Base-by-base conservation (phyloP, 2,888 invertebrate species). In the Onthophagus sagittarius region DNA sequence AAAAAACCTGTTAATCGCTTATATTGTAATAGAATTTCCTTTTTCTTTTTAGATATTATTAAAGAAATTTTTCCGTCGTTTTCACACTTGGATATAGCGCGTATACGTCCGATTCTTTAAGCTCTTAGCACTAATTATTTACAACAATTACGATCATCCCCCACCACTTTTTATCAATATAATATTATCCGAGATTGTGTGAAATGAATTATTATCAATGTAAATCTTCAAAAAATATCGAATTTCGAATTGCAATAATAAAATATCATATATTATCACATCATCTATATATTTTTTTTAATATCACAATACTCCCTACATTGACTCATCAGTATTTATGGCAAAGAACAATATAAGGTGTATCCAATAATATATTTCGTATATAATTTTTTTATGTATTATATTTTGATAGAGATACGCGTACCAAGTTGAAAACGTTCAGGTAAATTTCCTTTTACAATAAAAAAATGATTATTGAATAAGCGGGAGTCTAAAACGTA, bases 11-110 rank as follows among this genome's bases (percentile, higher is more conserved):
- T 31, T 67, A 67, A 67, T 31, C 67, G 32, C 67, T 32, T 67
- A 67, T 11, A 53, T 31, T 67, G 32, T 23, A 23, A 67, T 7
- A 15, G 23, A 9, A 31, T 31, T 15, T 23, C 23, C 31, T 23
- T 67, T 67, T 67, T 15, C 11, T 67, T 67, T 67, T 15, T 67
- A 67, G 15, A 23, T 31, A 67, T 32, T 31, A 14, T 15, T 15
- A 13, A 65, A 67, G 32, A 67, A 74, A 64, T 74, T 74, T 65
- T 70, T 72, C 72, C 67, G 69, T 62, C 32, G 71, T 69, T 74
- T 74, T 74, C 72, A 67, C 70, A 72, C 72, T 72, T 69, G 62
- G 14, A 53, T 70, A 32, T 70, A 33, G 6, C 32, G 31, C 70
- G 39, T 69, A 72, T 23, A 67, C 15, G 15, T 71, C 15, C 23